These are phyloP conservation scores for Nebria salina DNA, from an alignment of 2,888 invertebrate species.

Conservation along the genomic window DNA sequence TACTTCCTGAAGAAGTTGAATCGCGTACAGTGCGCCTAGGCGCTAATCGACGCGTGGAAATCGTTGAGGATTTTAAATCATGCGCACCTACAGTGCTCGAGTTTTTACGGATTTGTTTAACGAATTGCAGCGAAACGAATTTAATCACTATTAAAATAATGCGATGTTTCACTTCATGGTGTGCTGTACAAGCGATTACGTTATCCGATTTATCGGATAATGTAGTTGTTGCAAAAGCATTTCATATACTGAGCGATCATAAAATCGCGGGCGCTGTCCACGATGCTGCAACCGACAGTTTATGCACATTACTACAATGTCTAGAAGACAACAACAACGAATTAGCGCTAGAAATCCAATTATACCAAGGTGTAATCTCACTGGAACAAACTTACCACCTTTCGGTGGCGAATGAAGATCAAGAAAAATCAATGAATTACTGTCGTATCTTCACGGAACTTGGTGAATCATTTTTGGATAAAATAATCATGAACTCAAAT, in stretches of 20 bases:
- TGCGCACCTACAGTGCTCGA: slow-evolving; percentile 81
- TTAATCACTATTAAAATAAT: slow-evolving; percentile 78
- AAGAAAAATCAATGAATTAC: slow-evolving; percentile 93
- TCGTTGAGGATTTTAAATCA: slow-evolving; percentile 80
- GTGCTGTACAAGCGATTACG: slow-evolving; percentile 83
- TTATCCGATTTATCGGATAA: slow-evolving; percentile 78
- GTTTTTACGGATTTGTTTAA: slow-evolving; percentile 81
- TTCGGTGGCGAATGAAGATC: slow-evolving; percentile 92
- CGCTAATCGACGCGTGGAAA: slow-evolving; percentile 87
- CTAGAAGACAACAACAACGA: slow-evolving; percentile 81
- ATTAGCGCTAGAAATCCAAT: slow-evolving; percentile 77
- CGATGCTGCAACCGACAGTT: slow-evolving; percentile 89
- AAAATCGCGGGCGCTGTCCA: slow-evolving; percentile 72
- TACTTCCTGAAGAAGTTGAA: slow-evolving; percentile 95
- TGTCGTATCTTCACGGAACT: slow-evolving; percentile 95
- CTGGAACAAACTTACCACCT: slow-evolving; percentile 88
- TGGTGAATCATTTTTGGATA: slow-evolving; percentile 88
- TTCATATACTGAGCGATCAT: slow-evolving; percentile 73
- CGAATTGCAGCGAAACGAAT: slow-evolving; percentile 71
- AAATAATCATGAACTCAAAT: slow-evolving; percentile 75
- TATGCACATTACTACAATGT: slow-evolving; percentile 86
- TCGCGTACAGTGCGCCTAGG: slow-evolving; percentile 84
- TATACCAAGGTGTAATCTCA: slow-evolving; percentile 83
- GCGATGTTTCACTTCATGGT: slow-evolving; percentile 92
- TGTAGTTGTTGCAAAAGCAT: slow-evolving; percentile 76